Evolutionary conservation across 2,797 vertebrate genomes (phyloP).

Genomic region (Amniataba percoides): DNA sequence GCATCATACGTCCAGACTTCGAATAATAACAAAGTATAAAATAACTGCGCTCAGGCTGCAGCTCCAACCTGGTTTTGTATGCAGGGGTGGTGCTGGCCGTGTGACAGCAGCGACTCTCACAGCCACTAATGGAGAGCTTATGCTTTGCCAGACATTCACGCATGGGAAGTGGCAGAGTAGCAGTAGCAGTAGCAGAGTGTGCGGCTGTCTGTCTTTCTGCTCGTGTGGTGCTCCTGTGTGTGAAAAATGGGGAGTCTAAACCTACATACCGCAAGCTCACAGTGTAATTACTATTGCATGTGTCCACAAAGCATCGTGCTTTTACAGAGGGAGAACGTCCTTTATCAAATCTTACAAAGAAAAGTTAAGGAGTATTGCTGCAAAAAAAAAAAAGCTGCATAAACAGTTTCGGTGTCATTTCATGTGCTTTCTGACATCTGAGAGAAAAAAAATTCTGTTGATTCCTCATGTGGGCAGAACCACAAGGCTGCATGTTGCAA

Average conservation of each 20-base stretch:
- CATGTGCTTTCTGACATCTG: constrained; percentile 20
- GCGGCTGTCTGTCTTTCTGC: constrained; percentile 13
- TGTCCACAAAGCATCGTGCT: constrained; percentile 1
- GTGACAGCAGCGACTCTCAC: constrained; percentile 51
- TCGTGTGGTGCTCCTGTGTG: constrained; percentile 3
- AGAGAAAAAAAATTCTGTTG: background rate
- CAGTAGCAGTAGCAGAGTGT: constrained; percentile 16
- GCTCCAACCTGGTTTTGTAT: constrained; percentile 67
- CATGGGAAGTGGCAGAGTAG: constrained; percentile 38
- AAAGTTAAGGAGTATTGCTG: constrained; percentile 15
- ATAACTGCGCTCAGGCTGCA: constrained; percentile 51
- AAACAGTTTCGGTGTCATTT: constrained; percentile 25
- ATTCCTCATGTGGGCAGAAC: constrained; percentile 34
- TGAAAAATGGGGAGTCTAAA: constrained; percentile 14
- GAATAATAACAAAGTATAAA: constrained; percentile 77
- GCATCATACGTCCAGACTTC: constrained; percentile 73
- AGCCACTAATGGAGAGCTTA: constrained; percentile 69
- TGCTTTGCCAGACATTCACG: constrained; percentile 59
- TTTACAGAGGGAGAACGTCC: background rate
- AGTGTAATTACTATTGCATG: constrained; percentile 18
- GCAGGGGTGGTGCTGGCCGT: constrained; percentile 53
- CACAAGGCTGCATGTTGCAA: constrained; percentile 40
- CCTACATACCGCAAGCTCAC: background rate
- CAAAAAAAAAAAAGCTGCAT: constrained; percentile 3
- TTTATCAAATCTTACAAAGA: constrained; percentile 15